These are phyloP conservation scores for Radopholus similis DNA, from an alignment of 1,140 invertebrate species.

Conservation along the genomic window DNA sequence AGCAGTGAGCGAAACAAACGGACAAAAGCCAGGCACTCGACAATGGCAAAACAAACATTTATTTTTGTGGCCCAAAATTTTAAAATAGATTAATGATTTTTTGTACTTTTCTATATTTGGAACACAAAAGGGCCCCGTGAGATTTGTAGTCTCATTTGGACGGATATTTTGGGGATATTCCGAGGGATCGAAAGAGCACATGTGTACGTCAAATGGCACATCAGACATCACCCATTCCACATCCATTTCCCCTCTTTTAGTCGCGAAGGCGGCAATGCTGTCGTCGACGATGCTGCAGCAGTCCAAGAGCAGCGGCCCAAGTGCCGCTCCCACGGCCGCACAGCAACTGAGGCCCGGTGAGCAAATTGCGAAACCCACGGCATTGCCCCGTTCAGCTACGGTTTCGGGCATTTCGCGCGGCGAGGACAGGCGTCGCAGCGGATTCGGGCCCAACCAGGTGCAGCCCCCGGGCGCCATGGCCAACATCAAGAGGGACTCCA, in stretches of 20 bases:
- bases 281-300: slow-evolving; percentile 57
- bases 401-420: slow-evolving; percentile 13
- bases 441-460: slow-evolving; percentile 5
- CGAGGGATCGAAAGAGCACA: no score
- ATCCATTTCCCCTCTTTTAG: no score
- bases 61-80: neutral
- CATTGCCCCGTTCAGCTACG: neutral
- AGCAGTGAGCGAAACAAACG: slow-evolving; percentile 7
- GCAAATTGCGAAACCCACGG: neutral
- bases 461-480: slow-evolving; percentile 13
- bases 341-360: slow-evolving; percentile 14
- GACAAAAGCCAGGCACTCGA: neutral
- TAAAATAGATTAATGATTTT: neutral
- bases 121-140: no score
- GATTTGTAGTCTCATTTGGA: no score
- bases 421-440: slow-evolving; percentile 21
- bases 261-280: slow-evolving; percentile 55
- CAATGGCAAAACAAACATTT: neutral
- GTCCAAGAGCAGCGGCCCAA: slow-evolving; percentile 27
- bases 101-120: neutral
- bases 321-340: slow-evolving; percentile 16
- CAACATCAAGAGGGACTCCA: slow-evolving; percentile 36
- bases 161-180: no score
- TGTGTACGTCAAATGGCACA: no score
- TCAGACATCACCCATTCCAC: no score